A percentile compares a stretch with the other conserved stretches of the same genome.
These are phyloP conservation scores for Lycocerus yunnanus DNA, from an alignment of 2,888 invertebrate species.

Conservation along the genomic window DNA sequence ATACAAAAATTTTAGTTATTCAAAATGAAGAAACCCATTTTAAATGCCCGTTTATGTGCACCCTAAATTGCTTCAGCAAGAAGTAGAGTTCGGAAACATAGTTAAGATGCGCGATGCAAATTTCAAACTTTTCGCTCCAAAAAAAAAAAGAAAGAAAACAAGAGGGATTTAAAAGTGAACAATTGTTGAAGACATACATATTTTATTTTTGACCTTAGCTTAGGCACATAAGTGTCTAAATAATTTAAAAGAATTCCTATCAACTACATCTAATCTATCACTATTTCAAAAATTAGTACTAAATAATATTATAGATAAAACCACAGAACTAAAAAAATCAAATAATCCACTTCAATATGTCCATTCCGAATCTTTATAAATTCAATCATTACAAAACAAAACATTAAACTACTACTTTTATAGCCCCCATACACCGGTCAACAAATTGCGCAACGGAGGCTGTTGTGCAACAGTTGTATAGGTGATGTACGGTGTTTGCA, in stretches of 20 bases:
- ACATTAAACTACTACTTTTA: neutral
- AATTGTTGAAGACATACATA: neutral
- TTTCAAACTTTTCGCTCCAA: neutral
- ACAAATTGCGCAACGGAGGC: too few species aligned
- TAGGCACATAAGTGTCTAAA: slow-evolving; percentile 13
- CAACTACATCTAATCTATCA: neutral
- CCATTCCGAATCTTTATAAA: neutral
- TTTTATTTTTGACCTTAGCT: neutral
- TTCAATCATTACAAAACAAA: neutral
- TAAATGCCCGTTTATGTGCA: too few species aligned
- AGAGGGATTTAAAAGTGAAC: neutral
- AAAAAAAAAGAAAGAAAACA: too few species aligned
- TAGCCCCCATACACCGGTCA: too few species aligned
- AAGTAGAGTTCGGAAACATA: neutral
- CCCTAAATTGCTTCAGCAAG: neutral
- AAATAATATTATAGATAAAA: neutral
- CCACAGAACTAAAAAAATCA: neutral
- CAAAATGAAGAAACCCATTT: too few species aligned
- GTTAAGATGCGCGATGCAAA: neutral
- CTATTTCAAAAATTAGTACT: neutral
- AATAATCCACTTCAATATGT: neutral
- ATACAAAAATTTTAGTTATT: neutral
- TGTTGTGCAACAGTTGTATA: too few species aligned
- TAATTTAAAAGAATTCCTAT: neutral
- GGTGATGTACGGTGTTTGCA: too few species aligned